Evolutionary conservation across 2,888 invertebrate species (phyloP).

Genomic region (Tetrapedia diversipes): DNA sequence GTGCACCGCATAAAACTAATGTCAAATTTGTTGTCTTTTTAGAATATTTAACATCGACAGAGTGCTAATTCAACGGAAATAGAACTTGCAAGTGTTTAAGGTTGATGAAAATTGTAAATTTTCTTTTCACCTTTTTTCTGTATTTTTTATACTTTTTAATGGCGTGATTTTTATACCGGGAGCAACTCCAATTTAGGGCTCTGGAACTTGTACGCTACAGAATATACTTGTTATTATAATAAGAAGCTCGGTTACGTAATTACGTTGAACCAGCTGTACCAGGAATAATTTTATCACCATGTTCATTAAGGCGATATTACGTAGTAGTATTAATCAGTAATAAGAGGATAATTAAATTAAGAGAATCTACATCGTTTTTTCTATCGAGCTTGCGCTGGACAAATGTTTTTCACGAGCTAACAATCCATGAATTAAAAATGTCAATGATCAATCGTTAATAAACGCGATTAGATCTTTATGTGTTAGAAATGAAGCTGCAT

Average conservation of each 20-base stretch:
- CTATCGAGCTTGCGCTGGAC: too few relatives aligned
- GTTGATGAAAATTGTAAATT: not conserved
- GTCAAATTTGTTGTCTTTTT: not conserved
- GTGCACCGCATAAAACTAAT: not conserved
- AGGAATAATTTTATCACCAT: conserved; percentile 25
- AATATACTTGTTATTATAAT: conserved; percentile 37
- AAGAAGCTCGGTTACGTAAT: conserved; percentile 31
- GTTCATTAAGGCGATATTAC: conserved; percentile 10
- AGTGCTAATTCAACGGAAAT: not conserved
- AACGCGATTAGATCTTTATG: not conserved
- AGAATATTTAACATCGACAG: not conserved
- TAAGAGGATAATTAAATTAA: not conserved
- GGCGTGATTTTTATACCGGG: not conserved
- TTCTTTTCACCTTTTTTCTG: not conserved
- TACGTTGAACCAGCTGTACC: conserved; percentile 7
- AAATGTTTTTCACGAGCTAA: too few relatives aligned
- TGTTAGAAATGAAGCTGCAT: not conserved
- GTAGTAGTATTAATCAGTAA: not conserved
- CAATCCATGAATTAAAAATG: too few relatives aligned
- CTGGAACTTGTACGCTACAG: not conserved
- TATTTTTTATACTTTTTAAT: not conserved
- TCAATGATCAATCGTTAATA: not conserved
- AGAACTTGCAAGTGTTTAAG: not conserved
- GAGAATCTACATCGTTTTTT: too few relatives aligned
- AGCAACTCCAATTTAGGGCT: not conserved